Evolutionary conservation across 2,113 vertebrate genomes (phyloP).

Genomic region (Nyctereutes procyonoides): DNA sequence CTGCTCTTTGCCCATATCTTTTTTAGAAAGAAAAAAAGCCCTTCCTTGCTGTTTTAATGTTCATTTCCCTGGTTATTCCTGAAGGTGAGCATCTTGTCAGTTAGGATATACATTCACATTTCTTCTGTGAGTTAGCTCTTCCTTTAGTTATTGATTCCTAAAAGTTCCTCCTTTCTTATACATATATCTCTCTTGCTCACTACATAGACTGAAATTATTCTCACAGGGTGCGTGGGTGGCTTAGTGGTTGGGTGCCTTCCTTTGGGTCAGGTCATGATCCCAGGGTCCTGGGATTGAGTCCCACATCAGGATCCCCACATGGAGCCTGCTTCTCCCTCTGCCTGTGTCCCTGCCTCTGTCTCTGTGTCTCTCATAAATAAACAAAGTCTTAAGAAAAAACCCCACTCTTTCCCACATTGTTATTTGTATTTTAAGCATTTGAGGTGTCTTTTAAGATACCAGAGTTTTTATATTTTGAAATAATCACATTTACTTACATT

Average conservation of each 20-base stretch:
- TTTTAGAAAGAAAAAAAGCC: too few relatives aligned
- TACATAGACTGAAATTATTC: neutral
- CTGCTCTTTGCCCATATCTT: rapidly evolving
- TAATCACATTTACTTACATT: neutral
- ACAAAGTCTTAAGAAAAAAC: too few relatives aligned
- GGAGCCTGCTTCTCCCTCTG: too few relatives aligned
- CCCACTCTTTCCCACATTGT: too few relatives aligned
- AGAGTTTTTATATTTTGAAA: neutral
- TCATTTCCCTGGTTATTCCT: neutral
- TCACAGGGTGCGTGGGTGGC: neutral
- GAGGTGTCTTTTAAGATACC: neutral
- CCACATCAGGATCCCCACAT: too few relatives aligned
- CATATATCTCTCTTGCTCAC: neutral
- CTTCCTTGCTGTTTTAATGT: neutral
- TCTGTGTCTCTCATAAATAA: too few relatives aligned
- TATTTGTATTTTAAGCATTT: neutral
- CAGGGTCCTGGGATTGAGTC: too few relatives aligned
- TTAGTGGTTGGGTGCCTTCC: too few relatives aligned
- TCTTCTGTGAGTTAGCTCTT: neutral
- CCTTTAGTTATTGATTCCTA: neutral
- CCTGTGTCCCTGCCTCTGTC: too few relatives aligned
- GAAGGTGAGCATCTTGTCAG: neutral
- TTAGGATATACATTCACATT: neutral
- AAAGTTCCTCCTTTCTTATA: neutral
- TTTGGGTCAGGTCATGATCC: too few relatives aligned